These are phyloP conservation scores for Peromyscus californicus DNA, from an alignment of 2,113 vertebrate species.

Conservation along the genomic window DNA sequence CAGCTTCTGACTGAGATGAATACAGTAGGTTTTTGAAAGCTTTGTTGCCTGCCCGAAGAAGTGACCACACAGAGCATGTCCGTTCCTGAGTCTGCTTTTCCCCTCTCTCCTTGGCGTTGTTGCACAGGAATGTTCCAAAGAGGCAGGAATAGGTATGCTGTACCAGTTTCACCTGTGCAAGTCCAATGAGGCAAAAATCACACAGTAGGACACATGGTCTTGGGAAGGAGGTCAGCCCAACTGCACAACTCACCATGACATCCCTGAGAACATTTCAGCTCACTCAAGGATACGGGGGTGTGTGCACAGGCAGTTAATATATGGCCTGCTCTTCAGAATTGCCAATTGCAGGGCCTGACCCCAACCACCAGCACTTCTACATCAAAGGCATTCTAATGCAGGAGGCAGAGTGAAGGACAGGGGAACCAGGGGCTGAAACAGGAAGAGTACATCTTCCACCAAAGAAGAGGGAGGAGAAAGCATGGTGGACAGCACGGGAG, in stretches of 20 bases:
- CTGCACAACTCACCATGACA: background rate
- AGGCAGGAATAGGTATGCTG: slow-evolving; percentile 99
- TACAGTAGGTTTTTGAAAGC: slow-evolving; percentile 98
- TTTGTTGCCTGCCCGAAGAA: slow-evolving; percentile 96
- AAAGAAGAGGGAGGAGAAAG: background rate
- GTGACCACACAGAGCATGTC: slow-evolving; percentile 98
- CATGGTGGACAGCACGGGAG: background rate
- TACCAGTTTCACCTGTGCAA: slow-evolving; percentile 95
- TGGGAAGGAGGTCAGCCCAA: background rate
- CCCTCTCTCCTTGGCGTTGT: slow-evolving; percentile 97
- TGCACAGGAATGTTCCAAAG: slow-evolving; percentile 99
- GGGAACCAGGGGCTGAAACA: background rate
- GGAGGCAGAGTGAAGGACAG: background rate
- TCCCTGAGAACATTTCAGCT: background rate
- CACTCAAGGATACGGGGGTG: background rate
- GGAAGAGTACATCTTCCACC: background rate
- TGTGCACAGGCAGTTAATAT: background rate
- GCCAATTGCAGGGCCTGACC: background rate
- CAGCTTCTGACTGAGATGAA: slow-evolving; percentile 96
- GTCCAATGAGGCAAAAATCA: slow-evolving; percentile 62
- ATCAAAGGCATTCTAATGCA: background rate
- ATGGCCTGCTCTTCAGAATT: background rate
- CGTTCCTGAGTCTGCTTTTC: slow-evolving; percentile 95
- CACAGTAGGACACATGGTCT: background rate
- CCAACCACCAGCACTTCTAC: background rate